Evolutionary conservation across 35 echinoderm and acorn worm species (phyloP).

Genomic region (Apostichopus parvimensis): DNA sequence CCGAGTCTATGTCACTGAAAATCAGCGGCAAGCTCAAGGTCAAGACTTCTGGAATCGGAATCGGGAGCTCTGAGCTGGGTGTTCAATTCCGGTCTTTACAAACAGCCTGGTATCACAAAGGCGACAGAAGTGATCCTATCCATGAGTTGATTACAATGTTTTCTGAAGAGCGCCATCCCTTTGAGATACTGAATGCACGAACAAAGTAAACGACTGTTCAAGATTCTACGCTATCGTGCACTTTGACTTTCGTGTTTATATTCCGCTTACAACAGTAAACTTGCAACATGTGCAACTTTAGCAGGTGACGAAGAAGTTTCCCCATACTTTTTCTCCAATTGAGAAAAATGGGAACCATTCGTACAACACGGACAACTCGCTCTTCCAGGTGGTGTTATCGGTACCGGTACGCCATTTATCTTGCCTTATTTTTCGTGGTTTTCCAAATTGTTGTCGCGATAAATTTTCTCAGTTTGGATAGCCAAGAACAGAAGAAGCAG

Average conservation of each 20-base stretch:
- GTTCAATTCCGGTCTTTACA: too few relatives aligned
- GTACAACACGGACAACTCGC: slow-evolving; percentile 49
- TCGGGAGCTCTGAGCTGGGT: too few relatives aligned
- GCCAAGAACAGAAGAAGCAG: slow-evolving; percentile 44
- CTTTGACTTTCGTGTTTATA: slow-evolving; percentile 60
- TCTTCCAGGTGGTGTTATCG: slow-evolving; percentile 61
- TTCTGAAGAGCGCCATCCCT: background rate
- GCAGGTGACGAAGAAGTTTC: slow-evolving; percentile 53
- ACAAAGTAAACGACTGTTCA: slow-evolving; percentile 12
- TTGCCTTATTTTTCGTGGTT: slow-evolving; percentile 66
- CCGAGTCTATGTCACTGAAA: too few relatives aligned
- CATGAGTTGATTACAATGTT: too few relatives aligned
- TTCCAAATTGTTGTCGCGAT: slow-evolving; percentile 53
- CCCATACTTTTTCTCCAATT: slow-evolving; percentile 45
- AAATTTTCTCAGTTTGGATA: slow-evolving; percentile 49
- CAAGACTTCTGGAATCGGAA: too few relatives aligned
- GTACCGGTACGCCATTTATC: slow-evolving; percentile 53
- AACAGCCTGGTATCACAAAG: too few relatives aligned
- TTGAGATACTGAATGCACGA: background rate
- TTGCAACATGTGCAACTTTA: slow-evolving; percentile 46
- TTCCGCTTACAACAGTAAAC: slow-evolving; percentile 8
- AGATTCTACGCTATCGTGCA: background rate
- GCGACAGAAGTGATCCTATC: too few relatives aligned
- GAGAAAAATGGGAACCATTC: slow-evolving; percentile 45
- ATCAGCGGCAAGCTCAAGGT: too few relatives aligned